Conservation (phyloP, 2,113 vertebrate species). For the Bubo bubo region DNA sequence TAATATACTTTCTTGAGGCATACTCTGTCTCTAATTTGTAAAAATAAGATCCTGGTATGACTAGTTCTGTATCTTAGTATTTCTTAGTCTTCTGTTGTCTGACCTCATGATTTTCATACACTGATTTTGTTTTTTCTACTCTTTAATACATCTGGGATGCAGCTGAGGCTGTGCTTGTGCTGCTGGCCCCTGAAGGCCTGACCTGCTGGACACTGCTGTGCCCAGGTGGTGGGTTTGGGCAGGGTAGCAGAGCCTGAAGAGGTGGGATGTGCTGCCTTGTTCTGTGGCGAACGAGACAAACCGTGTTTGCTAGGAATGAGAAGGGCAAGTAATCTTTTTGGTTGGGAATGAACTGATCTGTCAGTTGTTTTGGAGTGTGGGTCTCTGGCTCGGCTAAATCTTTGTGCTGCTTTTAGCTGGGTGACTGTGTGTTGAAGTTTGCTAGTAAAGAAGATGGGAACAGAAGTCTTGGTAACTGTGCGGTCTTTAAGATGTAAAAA, state of each 20-base stretch:
- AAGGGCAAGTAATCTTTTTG: not conserved
- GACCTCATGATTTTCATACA: constrained; percentile 7
- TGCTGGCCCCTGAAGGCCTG: constrained; percentile 5
- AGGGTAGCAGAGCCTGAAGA: not conserved
- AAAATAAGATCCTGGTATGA: constrained; percentile 14
- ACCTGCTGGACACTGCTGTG: constrained; percentile 52
- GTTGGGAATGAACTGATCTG: not conserved
- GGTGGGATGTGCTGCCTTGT: constrained; percentile 7
- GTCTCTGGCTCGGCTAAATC: not conserved
- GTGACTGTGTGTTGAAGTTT: not conserved
- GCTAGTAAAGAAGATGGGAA: constrained; percentile 15
- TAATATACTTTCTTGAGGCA: constrained; percentile 4
- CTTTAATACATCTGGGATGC: constrained; percentile 1
- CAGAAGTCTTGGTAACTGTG: constrained; percentile 12
- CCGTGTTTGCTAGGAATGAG: not conserved
- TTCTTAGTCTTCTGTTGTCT: constrained; percentile 32
- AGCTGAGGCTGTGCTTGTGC: constrained; percentile 33
- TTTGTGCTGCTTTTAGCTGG: constrained; percentile 16
- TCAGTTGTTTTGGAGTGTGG: not conserved
- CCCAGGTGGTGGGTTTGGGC: constrained; percentile 23
- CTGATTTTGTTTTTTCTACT: not conserved
- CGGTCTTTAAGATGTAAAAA: constrained; percentile 52
- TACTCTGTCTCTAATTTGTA: not conserved
- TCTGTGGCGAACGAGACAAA: constrained; percentile 18
- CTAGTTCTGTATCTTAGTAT: constrained; percentile 41